phyloP scores from a whole-genome alignment of 1,140 invertebrate species.

The Stegodyphus mimosarum region DNA sequence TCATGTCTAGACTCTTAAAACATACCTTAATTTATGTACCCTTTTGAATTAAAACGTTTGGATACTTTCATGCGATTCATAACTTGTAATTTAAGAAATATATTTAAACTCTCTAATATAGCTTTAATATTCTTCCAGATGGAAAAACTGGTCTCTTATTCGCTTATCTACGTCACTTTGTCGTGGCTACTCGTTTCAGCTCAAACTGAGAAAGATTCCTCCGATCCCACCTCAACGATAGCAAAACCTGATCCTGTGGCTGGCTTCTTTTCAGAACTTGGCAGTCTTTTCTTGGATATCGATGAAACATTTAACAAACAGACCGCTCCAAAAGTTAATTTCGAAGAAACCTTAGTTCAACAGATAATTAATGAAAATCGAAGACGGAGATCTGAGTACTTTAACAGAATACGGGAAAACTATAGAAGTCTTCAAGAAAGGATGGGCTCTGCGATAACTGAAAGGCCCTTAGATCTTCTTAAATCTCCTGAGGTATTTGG shows the following conservation, averaged over 20 bases:
- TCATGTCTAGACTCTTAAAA: no score
- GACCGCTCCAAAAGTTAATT: conserved; percentile 17
- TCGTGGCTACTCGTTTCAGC: no score
- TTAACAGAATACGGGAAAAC: conserved; percentile 28
- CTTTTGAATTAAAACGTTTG: no score
- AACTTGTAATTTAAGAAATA: no score
- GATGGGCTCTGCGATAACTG: neutral
- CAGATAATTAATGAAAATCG: conserved; percentile 1
- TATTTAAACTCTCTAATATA: no score
- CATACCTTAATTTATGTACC: no score
- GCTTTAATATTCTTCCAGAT: no score
- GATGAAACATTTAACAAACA: conserved; percentile 13
- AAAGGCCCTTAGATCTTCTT: neutral
- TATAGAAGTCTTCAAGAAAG: conserved; percentile 28
- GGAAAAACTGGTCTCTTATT: no score
- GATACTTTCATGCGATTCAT: no score
- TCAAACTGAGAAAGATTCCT: neutral
- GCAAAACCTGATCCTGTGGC: neutral
- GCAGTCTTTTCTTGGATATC: conserved; percentile 1
- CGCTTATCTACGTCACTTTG: no score
- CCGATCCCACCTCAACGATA: neutral
- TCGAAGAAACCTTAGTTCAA: neutral
- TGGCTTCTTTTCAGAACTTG: neutral
- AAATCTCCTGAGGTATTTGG: neutral
- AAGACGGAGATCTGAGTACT: neutral